Base-by-base conservation (phyloP, 2,888 invertebrate genomes). In the Oscheius onirici region DNA sequence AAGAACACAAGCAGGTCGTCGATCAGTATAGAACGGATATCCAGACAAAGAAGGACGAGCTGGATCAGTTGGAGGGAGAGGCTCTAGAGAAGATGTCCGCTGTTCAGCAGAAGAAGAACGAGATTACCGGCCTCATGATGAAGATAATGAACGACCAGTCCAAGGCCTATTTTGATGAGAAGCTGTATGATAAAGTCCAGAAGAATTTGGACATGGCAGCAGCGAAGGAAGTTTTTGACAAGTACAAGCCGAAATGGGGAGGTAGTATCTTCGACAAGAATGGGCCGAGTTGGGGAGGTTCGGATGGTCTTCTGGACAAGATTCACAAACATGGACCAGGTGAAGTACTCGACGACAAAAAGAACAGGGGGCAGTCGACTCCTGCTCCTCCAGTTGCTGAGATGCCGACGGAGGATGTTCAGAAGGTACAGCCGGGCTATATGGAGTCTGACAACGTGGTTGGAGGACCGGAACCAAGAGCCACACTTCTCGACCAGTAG, bases 401-500 rank as follows among this genome's bases (percentile, higher is more conserved):
- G 17, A 51, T 51, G 17, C 20, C 11, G 51, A 51, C 51, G 20
- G 51, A 20, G 51, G 22, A 51, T 51, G 22, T 51, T n/a, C 22
- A 24, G 24, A 57, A 57, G 26, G 17, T 49, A 6, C 22, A 20
- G 17, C 49, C 49, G 8, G 34, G 8, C 24, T 24, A 51, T 8
- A 51, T 51, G 44, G 22, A 40, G 13, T 17, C 61, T 15, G 55
- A 17, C 15, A 55, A 67, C 20, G 24, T 41, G 20, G 51, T 15
- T 60, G 57, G 69, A 40, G 74, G 70, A 13, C 57, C 69, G 5
- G 72, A 69, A 24, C 71, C 72, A 2, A 78, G 75, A 43, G 72
- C 79, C 2, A 77, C 79, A 0, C 61, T 79, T n/a, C 60, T 79
- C 17, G 79, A 79, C 41, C 76, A 79, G 79, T 79, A 13, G 65